Conservation (phyloP, 2,113 vertebrate species). For the Nesogale talazaci region DNA sequence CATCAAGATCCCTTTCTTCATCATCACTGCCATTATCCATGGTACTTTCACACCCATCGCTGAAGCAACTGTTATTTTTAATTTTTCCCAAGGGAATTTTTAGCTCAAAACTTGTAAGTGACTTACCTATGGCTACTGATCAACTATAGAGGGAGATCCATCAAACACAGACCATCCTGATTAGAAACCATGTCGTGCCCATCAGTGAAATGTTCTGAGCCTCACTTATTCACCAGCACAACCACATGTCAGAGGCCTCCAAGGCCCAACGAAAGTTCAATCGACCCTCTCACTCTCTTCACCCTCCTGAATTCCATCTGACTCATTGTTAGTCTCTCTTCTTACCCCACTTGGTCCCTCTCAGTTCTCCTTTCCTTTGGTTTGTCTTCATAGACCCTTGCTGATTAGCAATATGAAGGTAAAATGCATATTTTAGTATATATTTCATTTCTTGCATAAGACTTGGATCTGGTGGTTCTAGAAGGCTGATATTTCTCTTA, state of each 20-base stretch:
- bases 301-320: too few relatives aligned
- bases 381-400: not conserved
- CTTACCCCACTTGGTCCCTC: too few relatives aligned
- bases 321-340: too few relatives aligned
- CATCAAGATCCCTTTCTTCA: not conserved
- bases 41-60: too few relatives aligned
- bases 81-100: too few relatives aligned
- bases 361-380: not conserved
- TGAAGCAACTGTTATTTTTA: not conserved
- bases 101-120: too few relatives aligned
- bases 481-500: not conserved
- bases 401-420: accelerated
- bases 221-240: not conserved
- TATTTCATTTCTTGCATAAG: not conserved
- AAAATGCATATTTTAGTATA: not conserved
- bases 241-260: too few relatives aligned
- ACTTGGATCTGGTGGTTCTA: not conserved
- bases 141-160: not conserved
- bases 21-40: not conserved
- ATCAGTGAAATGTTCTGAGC: not conserved
- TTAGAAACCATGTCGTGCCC: not conserved
- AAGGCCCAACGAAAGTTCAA: not conserved
- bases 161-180: not conserved
- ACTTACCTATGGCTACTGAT: too few relatives aligned
- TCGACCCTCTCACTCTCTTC: not conserved